These are phyloP conservation scores for Drosophila tripunctata DNA, from an alignment of 2,888 invertebrate species.

Conservation along the genomic window DNA sequence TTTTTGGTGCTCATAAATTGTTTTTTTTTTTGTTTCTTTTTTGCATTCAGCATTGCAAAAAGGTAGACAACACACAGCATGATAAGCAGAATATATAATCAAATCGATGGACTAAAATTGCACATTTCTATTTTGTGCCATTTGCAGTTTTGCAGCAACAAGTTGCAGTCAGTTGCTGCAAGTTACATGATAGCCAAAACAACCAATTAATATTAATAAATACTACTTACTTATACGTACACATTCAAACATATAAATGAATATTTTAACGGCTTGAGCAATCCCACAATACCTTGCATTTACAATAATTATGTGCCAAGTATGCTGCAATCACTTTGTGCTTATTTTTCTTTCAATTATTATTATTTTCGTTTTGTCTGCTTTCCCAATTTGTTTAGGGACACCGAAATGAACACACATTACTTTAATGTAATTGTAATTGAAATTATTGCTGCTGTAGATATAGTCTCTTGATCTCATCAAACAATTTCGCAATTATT, in stretches of 20 bases:
- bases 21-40: constrained; percentile 11
- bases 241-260: constrained; percentile 1
- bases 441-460: neutral
- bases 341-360: neutral
- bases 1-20: constrained; percentile 52
- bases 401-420: neutral
- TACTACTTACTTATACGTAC: neutral
- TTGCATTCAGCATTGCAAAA: constrained; percentile 50
- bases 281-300: constrained; percentile 1
- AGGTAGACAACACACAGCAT: constrained; percentile 39
- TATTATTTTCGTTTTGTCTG: neutral
- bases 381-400: constrained; percentile 3
- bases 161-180: neutral
- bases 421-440: neutral
- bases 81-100: constrained; percentile 63
- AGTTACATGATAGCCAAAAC: neutral
- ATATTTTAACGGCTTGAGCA: constrained; percentile 10
- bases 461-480: neutral
- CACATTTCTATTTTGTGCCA: constrained; percentile 7
- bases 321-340: constrained; percentile 4
- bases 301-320: constrained; percentile 6
- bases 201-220: constrained; percentile 20
- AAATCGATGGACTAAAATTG: constrained; percentile 32
- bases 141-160: neutral
- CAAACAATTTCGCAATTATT: too few relatives aligned